These are phyloP conservation scores for Mus minutoides DNA, from an alignment of 2,797 vertebrate genomes.

Conservation along the genomic window DNA sequence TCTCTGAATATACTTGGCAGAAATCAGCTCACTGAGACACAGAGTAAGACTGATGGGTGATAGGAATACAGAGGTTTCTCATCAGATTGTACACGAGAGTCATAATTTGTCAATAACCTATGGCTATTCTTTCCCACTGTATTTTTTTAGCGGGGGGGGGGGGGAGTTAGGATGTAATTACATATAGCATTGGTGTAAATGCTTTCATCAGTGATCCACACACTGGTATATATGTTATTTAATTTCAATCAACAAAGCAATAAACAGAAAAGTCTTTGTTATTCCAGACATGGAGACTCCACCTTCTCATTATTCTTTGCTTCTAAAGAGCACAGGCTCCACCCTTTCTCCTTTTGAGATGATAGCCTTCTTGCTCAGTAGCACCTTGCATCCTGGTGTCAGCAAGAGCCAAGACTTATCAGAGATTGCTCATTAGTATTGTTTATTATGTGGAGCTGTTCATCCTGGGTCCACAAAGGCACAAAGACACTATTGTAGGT, in stretches of 20 bases:
- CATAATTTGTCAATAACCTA: too few species aligned
- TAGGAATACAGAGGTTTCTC: too few species aligned
- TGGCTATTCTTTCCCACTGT: background rate
- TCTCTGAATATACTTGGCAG: background rate
- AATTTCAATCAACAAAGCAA: background rate
- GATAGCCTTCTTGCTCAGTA: background rate
- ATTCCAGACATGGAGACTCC: fast-evolving
- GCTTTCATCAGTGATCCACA: background rate
- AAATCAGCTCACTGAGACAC: background rate
- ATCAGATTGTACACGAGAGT: background rate
- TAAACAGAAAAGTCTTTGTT: background rate
- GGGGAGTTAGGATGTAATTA: background rate
- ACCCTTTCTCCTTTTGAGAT: background rate
- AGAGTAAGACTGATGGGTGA: background rate
- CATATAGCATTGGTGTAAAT: background rate
- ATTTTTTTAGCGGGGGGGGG: background rate
- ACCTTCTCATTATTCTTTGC: background rate
- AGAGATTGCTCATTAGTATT: background rate
- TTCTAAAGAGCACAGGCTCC: background rate
- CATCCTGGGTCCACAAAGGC: background rate
- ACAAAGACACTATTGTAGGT: background rate
- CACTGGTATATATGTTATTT: too few species aligned
- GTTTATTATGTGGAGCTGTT: background rate
- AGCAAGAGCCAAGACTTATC: too few species aligned
- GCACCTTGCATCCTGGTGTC: background rate